Evolutionary conservation across 2,113 vertebrate genomes (phyloP), one percentile per base, ranked within the genome.

Genomic region (Callipepla californica): DNA sequence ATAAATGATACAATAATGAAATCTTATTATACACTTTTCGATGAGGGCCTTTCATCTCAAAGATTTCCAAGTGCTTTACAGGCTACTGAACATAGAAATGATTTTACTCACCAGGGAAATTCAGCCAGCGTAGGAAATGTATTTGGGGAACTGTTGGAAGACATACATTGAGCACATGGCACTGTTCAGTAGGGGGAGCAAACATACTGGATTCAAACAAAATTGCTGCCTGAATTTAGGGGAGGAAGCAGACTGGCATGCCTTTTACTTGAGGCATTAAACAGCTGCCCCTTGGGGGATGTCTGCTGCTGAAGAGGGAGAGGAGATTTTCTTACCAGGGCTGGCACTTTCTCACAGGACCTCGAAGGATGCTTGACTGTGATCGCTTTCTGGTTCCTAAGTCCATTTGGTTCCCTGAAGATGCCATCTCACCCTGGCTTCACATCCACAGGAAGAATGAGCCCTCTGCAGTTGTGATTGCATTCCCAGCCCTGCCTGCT

Each of bases 41-140:
- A 88, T 58, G 90, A 80, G n/a, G 77, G 73, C 92, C 87, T 96
- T 96, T 95, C 80, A 93, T 96, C 86, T 96, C 86, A 92, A 90
- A 95, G 89, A 79, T 90, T 94, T 89, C 0, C 1, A 84, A 85
- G 82, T 90, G 87, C 85, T 96, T 93, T 94, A 73, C 58, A 75
- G 94, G 73, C 94, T 94, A 6, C 65, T 69, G 92, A 94, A 62
- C 82, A 83, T 3, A 78, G 87, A 88, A 94, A 93, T 92, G 4
- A 3, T 95, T 94, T 83, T 72, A 32, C 65, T 90, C 93, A 3
- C 87, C 38, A 16, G 73, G 93, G 94, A 93, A 75, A 86, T 91
- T 80, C 66, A 90, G 79, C 5, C 76, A 42, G 58, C 17, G 58
- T 45, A 34, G 87, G 91, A 85, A 22, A 6, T 8, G 44, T 16